Percentiles rank a stretch among this genome's conserved stretches.
Evolutionary conservation across 1,140 invertebrate species (phyloP).

Genomic region (Hyles euphorbiae): DNA sequence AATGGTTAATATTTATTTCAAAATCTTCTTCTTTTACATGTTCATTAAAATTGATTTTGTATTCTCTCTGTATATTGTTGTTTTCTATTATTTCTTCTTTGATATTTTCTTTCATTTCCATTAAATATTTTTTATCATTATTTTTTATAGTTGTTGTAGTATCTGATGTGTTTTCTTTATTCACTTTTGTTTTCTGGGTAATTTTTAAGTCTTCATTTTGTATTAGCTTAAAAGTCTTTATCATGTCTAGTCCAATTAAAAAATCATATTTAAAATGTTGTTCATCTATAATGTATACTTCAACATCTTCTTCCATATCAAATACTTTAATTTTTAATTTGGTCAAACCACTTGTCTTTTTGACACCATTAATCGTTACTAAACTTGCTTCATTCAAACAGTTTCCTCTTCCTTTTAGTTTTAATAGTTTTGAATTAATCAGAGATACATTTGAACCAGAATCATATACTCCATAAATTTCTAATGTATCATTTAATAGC

Average conservation of each 20-base stretch:
- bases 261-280: slow-evolving; percentile 39
- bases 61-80: slow-evolving; percentile 3
- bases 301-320: slow-evolving; percentile 26
- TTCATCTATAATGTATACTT: slow-evolving; percentile 35
- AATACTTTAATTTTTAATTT: slow-evolving; percentile 23
- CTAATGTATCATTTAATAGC: slow-evolving; percentile 33
- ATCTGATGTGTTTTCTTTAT: no score
- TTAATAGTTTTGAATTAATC: slow-evolving; percentile 41
- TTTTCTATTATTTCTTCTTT: no score
- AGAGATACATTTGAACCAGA: slow-evolving; percentile 35
- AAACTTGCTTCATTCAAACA: slow-evolving; percentile 23
- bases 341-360: slow-evolving; percentile 28
- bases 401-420: slow-evolving; percentile 19
- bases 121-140: no score
- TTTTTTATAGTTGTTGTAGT: no score
- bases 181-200: slow-evolving; percentile 19
- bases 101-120: no score
- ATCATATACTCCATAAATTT: slow-evolving; percentile 38
- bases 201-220: slow-evolving; percentile 33
- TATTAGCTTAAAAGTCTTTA: slow-evolving; percentile 23
- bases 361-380: slow-evolving; percentile 40
- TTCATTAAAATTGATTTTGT: slow-evolving; percentile 40
- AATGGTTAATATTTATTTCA: slow-evolving; percentile 34
- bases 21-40: slow-evolving; percentile 30
- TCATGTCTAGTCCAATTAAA: slow-evolving; percentile 36